Percentiles rank a stretch among this genome's conserved stretches.
Evolutionary conservation across 2,888 invertebrate genomes (phyloP).

Genomic region (Ceratothoa steindachneri): DNA sequence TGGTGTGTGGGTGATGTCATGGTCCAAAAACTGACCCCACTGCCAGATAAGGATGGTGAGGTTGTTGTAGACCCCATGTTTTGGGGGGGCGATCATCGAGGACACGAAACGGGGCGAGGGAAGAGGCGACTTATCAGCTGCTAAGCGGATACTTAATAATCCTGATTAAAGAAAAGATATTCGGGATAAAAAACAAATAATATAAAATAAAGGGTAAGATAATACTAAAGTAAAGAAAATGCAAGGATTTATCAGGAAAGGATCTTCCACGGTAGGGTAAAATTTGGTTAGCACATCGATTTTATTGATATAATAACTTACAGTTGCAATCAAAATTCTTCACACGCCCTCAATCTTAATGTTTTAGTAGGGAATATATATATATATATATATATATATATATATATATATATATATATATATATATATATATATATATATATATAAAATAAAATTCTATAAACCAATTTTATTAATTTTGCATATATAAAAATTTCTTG

Average conservation of each 20-base stretch:
- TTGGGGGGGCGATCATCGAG: slow-evolving; percentile 43
- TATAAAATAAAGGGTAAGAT: too few species aligned
- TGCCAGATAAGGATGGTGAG: slow-evolving; percentile 48
- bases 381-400: slow-evolving; percentile 9
- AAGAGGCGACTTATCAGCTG: slow-evolving; percentile 18
- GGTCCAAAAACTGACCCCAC: slow-evolving; percentile 25
- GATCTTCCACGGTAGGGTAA: too few species aligned
- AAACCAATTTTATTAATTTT: too few species aligned
- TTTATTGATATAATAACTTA: neutral
- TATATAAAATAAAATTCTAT: neutral
- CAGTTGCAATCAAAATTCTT: neutral
- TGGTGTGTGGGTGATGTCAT: slow-evolving; percentile 24
- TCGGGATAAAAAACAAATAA: too few species aligned
- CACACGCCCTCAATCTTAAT: too few species aligned
- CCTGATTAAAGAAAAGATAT: slow-evolving; percentile 21
- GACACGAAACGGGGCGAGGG: slow-evolving; percentile 40
- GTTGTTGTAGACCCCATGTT: slow-evolving; percentile 50
- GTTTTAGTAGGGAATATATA: too few species aligned
- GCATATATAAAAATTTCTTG: too few species aligned
- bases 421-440: slow-evolving; percentile 1
- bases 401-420: slow-evolving; percentile 13
- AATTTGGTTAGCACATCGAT: too few species aligned
- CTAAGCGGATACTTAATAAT: slow-evolving; percentile 15
- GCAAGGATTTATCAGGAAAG: too few species aligned
- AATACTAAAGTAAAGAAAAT: too few species aligned